A percentile compares a stretch with the other conserved stretches of the same genome.
phyloP scores from a whole-genome alignment of 2,113 vertebrate species.

The Ceyx melanurus region DNA sequence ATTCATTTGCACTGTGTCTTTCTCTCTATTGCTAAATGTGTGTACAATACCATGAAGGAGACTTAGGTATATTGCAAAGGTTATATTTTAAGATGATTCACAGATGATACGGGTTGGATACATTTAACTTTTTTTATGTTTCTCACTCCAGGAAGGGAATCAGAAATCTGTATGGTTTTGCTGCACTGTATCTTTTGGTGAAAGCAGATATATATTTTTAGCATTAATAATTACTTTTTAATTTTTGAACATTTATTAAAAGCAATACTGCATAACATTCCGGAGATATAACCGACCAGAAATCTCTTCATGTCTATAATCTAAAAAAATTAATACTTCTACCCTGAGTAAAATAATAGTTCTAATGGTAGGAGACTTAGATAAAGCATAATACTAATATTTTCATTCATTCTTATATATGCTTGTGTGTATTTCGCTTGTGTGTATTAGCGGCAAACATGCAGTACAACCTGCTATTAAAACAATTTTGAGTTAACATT shows the following conservation, averaged over 20 bases:
- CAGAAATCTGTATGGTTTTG: not conserved
- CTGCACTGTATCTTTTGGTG: not conserved
- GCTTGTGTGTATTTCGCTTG: not conserved
- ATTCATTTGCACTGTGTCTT: not conserved
- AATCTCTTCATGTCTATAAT: not conserved
- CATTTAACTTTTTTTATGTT: conserved; percentile 24
- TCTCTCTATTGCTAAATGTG: conserved; percentile 7
- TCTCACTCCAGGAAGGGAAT: not conserved
- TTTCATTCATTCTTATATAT: not conserved
- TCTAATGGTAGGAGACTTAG: not conserved
- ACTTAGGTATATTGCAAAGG: conserved; percentile 34
- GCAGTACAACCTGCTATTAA: not conserved
- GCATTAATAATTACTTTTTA: not conserved
- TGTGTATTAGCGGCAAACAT: not conserved
- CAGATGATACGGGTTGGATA: not conserved
- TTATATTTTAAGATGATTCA: not conserved
- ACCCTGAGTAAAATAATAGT: not conserved
- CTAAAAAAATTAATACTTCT: not conserved
- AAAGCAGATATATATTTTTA: conserved; percentile 18
- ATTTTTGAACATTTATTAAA: conserved; percentile 58
- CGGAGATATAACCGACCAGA: conserved; percentile 20
- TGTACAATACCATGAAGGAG: conserved; percentile 42
- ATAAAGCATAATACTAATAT: not conserved
- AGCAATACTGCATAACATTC: not conserved
- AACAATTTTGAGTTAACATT: not conserved